Evolutionary conservation across 2,113 vertebrate genomes (phyloP).

Genomic region (Panurus biarmicus): DNA sequence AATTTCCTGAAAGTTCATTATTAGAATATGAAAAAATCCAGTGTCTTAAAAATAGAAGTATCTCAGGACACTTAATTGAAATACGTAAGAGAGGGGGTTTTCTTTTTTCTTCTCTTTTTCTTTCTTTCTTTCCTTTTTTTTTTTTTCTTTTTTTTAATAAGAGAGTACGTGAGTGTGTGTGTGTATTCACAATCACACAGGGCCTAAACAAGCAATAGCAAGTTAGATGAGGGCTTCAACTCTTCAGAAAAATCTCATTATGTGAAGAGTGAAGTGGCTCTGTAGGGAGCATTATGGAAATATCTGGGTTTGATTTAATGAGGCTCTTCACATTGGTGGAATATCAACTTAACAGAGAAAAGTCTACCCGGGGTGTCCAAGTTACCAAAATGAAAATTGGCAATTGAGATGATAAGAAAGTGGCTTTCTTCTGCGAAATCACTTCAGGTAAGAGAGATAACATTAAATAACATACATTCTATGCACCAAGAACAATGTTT

Average conservation of each 20-base stretch:
- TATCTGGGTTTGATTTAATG: slow-evolving; percentile 92
- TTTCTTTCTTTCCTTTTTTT: background rate
- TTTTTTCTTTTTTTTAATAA: background rate
- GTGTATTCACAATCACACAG: slow-evolving; percentile 56
- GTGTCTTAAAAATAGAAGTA: slow-evolving; percentile 72
- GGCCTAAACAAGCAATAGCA: slow-evolving; percentile 82
- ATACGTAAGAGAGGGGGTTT: slow-evolving; percentile 34
- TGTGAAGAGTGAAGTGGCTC: slow-evolving; percentile 85
- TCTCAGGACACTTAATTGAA: slow-evolving; percentile 63
- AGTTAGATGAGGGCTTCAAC: slow-evolving; percentile 86
- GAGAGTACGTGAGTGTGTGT: background rate
- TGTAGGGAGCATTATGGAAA: slow-evolving; percentile 93
- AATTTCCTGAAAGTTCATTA: slow-evolving; percentile 57
- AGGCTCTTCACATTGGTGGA: slow-evolving; percentile 87
- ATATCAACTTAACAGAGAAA: slow-evolving; percentile 84
- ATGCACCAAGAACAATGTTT: slow-evolving; percentile 94
- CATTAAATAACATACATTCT: slow-evolving; percentile 89
- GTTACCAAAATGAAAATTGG: slow-evolving; percentile 89
- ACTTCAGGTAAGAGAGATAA: slow-evolving; percentile 86
- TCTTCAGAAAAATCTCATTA: slow-evolving; percentile 90
- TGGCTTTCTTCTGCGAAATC: slow-evolving; percentile 80
- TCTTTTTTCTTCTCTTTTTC: too few relatives aligned
- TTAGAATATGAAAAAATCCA: slow-evolving; percentile 67
- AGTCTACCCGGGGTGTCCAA: slow-evolving; percentile 82
- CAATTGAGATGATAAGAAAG: slow-evolving; percentile 85